Evolutionary conservation across 2,797 vertebrate species (phyloP), one percentile per base, ranked within the genome.

Genomic region (Streptopelia turtur): DNA sequence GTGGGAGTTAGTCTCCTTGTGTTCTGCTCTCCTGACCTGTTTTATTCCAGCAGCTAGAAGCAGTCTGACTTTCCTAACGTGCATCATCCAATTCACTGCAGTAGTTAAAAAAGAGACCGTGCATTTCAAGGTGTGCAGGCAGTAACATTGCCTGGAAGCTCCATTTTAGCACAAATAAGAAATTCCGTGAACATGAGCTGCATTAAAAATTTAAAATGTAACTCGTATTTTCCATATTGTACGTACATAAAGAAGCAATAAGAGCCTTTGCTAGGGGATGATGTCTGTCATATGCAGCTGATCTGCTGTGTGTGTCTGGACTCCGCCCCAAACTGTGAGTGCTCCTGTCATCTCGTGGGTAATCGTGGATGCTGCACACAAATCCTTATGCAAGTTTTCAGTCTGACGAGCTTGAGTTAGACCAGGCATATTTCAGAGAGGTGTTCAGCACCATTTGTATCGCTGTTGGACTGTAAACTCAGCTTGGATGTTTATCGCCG

Each of bases 401-500:
- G 31, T 30, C 72, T 92, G 95, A 70, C 24, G 41, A 87, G 92
- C 79, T 79, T 31, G 43, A 69, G 61, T 65, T 35, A 35, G 84
- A 16, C 31, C 80, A 25, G 77, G 39, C 52, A 3, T 37, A 9
- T 92, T 72, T 83, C 89, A 13, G 81, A 68, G 91, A 30, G 76
- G 43, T 79, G 91, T 94, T 97, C 91, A 82, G 95, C 95, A 79
- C 90, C 88, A 60, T 94, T 96, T 95, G 71, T 78, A n/a, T 27
- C 47, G 71, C 83, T 25, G 43, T 43, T 91, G 94, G 92, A 79
- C 94, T 95, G 93, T 91, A 78, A 96, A 92, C 68, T 81, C 39
- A 1, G 49, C 93, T 96, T 55, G 4, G 74, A 61, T 83, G 89
- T 92, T 86, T 37, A 55, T 87, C 4, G 2, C 37, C n/a, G 20